phyloP scores from a whole-genome alignment of 2,888 invertebrate species.

The Phaedon cochleariae region DNA sequence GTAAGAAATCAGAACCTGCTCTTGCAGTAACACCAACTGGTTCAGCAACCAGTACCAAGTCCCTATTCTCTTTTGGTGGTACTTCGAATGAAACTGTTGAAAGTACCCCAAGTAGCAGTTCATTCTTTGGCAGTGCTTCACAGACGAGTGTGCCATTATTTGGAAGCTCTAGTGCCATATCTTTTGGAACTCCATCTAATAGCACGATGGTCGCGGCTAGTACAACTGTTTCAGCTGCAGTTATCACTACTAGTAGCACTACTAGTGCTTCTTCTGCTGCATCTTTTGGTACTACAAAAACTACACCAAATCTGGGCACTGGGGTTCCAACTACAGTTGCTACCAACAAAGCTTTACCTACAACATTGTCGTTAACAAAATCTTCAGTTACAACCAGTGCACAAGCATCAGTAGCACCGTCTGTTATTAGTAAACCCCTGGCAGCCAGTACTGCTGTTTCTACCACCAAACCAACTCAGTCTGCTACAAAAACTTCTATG shows the following conservation, averaged over 20 bases:
- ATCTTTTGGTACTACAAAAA: background rate
- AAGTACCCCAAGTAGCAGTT: background rate
- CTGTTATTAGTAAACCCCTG: conserved; percentile 3
- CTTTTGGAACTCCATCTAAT: background rate
- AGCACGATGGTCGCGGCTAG: too few relatives aligned
- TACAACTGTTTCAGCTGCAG: too few relatives aligned
- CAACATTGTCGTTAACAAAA: background rate
- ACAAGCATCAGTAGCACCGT: conserved; percentile 5
- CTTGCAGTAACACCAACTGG: background rate
- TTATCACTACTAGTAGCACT: background rate
- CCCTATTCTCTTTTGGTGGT: conserved; percentile 36
- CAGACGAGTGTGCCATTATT: background rate
- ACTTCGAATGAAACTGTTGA: conserved; percentile 17
- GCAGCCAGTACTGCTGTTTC: background rate
- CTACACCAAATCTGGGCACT: conserved; percentile 4
- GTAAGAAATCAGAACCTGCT: conserved; percentile 4
- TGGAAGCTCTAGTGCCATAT: background rate
- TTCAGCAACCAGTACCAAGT: conserved; percentile 36
- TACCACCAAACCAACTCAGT: background rate
- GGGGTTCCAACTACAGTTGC: conserved; percentile 34
- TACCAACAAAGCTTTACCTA: conserved; percentile 12
- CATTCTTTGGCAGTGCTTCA: background rate
- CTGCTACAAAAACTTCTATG: background rate
- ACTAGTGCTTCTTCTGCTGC: too few relatives aligned
- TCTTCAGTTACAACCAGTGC: background rate